Evolutionary conservation across 1,140 invertebrate species (phyloP), one percentile per base, ranked within the genome.

Genomic region (Lutraria rhynchaena): DNA sequence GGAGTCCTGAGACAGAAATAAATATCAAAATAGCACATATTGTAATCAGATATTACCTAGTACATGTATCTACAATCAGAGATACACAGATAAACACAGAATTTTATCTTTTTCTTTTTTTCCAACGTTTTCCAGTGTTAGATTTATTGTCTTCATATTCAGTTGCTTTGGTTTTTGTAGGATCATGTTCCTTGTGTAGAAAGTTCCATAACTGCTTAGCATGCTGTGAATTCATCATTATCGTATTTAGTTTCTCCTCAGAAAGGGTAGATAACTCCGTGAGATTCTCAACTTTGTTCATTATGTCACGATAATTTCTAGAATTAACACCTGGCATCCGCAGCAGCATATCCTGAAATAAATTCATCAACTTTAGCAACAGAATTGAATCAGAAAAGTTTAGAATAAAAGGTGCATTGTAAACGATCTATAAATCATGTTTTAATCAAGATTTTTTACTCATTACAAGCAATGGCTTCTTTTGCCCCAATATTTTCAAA

Each of bases 261-360:
- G 90, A 84, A 13, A 94, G 63, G 24, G 91, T 87, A 51, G 89
- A 94, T 65, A 99, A 92, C 41, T 95, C 96, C 82, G 94, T 91
- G 1, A 97, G 71, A 75, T 90, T 88, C 5, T 89, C 74, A 17
- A 92, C 96, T 90, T 95, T 95, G 82, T 96, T 96, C 92, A 99
- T 93, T 73, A 99, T 92, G 0, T 91, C 86, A 69, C 95, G 94
- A 7, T 98, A 94, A 92, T 99, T 99, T 92, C 97, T 97, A 0
- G 96, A 95, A 86, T 95, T 96, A 4, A 99, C 94, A 5, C 98
- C 98, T 0, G 98, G 98, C 86, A 99, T 93, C 92, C 97, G 97
- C 15, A 96, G 93, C 27, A 99, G 92, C 90, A 99, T 97, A 93
- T 99, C 97, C 93, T 95, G 88, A 22, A 81, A n/a, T n/a, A n/a